phyloP scores from a whole-genome alignment of 2,797 vertebrate species.

The Cyprinella venusta region DNA sequence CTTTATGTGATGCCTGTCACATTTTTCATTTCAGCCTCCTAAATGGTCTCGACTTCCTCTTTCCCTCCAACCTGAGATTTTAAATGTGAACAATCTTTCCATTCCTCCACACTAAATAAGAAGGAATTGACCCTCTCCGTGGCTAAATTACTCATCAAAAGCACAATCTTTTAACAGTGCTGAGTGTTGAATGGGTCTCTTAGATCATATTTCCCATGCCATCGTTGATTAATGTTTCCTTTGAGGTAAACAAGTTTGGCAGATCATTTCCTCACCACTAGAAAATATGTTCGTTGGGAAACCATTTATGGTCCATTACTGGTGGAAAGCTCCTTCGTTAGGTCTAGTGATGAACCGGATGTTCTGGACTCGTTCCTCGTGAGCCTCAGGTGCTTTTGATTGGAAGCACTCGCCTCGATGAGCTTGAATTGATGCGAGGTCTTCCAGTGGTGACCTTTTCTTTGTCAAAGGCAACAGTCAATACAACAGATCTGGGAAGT shows the following conservation, averaged over 20 bases:
- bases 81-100: conserved; percentile 21
- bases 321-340: background rate
- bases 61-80: conserved; percentile 2
- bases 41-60: conserved; percentile 30
- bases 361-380: background rate
- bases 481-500: conserved; percentile 13
- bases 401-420: background rate
- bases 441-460: conserved; percentile 22
- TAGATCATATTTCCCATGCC: conserved; percentile 10
- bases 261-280: conserved; percentile 26
- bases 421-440: conserved; percentile 14
- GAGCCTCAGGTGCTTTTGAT: background rate
- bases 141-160: conserved; percentile 34
- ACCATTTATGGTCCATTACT: background rate
- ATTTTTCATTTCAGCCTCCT: conserved; percentile 40
- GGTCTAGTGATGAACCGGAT: background rate
- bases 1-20: conserved; percentile 41
- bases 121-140: conserved; percentile 12
- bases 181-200: background rate
- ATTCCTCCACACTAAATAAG: conserved; percentile 4
- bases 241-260: conserved; percentile 18
- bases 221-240: background rate
- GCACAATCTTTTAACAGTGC: background rate
- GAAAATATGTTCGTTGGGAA: background rate
- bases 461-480: background rate